phyloP scores from a whole-genome alignment of 2,797 vertebrate genomes.

The Thamnophis elegans region DNA sequence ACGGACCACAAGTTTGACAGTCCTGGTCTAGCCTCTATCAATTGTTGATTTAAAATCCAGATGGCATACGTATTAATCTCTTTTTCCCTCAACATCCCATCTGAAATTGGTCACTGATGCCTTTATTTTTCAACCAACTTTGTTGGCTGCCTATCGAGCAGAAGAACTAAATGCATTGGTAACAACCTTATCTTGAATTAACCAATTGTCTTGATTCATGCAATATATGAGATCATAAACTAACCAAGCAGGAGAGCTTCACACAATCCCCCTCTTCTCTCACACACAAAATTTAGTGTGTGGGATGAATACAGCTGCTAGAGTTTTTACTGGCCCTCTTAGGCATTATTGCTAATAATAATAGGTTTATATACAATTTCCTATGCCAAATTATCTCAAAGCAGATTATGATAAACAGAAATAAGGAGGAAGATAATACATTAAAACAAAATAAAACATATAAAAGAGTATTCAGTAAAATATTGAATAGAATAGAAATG shows the following conservation, averaged over 20 bases:
- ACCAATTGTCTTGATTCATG: neutral
- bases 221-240: neutral
- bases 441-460: neutral
- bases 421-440: neutral
- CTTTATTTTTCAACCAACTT: neutral
- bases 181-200: neutral
- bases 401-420: neutral
- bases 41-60: neutral
- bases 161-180: neutral
- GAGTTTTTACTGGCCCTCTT: neutral
- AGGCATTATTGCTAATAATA: neutral
- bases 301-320: neutral
- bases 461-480: neutral
- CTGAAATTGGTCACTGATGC: neutral
- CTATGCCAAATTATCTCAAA: neutral
- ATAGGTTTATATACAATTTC: neutral
- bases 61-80: neutral
- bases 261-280: neutral
- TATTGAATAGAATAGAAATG: neutral
- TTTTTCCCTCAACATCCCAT: neutral
- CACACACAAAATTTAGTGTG: neutral
- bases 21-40: neutral
- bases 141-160: neutral
- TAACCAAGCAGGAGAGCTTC: neutral
- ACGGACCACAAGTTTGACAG: too few relatives aligned